Conservation (phyloP, 30 jellyfish, hydroid and myxozoan species). For the Hydractinia echinata region DNA sequence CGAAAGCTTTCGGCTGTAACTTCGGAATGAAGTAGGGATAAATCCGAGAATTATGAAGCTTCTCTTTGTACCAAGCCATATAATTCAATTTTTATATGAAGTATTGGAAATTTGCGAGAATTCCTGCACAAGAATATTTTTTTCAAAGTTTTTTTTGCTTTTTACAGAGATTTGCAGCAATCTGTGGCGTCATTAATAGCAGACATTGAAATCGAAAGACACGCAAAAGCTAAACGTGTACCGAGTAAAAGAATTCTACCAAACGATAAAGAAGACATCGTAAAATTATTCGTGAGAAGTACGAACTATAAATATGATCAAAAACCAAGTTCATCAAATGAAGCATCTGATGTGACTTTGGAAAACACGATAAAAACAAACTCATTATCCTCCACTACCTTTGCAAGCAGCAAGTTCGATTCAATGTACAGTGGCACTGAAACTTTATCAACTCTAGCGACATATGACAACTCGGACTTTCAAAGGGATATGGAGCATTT, state of each 20-base stretch:
- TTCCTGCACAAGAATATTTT: background rate
- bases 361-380: too few species aligned
- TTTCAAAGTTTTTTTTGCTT: background rate
- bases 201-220: constrained; percentile 9
- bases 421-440: background rate
- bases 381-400: background rate
- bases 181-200: constrained; percentile 1
- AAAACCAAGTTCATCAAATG: too few species aligned
- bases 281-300: too few species aligned
- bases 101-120: background rate
- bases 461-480: constrained; percentile 23
- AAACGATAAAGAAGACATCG: too few species aligned
- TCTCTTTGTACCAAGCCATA: background rate
- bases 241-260: too few species aligned
- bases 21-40: background rate
- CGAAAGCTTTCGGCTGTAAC: too few species aligned
- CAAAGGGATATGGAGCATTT: constrained; percentile 28
- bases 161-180: constrained; percentile 23
- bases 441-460: constrained; percentile 25
- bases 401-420: background rate
- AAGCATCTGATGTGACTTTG: too few species aligned
- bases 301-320: too few species aligned
- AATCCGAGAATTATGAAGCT: background rate
- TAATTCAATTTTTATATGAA: background rate
- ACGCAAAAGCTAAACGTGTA: too few species aligned